Evolutionary conservation across 1,140 invertebrate genomes (phyloP).

Genomic region (Pseudomyrmex concolor): DNA sequence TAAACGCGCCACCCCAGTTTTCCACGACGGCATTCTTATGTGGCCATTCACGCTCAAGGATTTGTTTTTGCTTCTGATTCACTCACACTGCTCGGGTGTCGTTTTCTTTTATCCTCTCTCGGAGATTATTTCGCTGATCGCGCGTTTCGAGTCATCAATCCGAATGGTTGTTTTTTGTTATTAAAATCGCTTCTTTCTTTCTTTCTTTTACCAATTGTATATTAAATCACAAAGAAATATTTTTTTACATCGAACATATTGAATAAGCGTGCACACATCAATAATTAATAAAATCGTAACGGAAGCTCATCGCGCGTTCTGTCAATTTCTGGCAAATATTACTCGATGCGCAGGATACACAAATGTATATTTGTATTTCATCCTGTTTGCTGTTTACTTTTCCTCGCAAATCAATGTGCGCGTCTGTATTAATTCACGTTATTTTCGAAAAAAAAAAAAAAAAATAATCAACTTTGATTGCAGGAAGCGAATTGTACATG

Average conservation of each 20-base stretch:
- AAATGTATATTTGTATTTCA: conserved; percentile 25
- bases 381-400: conserved; percentile 4
- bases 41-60: conserved; percentile 48
- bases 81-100: conserved; percentile 37
- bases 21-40: conserved; percentile 59
- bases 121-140: conserved; percentile 33
- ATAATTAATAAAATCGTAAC: conserved; percentile 43
- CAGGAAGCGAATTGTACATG: conserved; percentile 78
- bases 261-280: not conserved
- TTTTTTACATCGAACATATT: not conserved
- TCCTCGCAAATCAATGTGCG: conserved; percentile 12
- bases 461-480: conserved; percentile 58
- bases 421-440: conserved; percentile 10
- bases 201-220: no score
- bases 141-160: not conserved
- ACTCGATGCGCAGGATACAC: not conserved
- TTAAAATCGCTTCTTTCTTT: no score
- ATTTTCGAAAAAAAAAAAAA: not conserved
- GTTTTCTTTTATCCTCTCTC: conserved; percentile 33
- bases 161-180: not conserved
- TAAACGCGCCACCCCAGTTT: conserved; percentile 71
- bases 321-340: conserved; percentile 24
- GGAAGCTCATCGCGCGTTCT: not conserved
- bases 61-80: conserved; percentile 71
- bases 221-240: not conserved